Conservation (phyloP, 2,113 vertebrate species). For the Austrofundulus limnaeus region DNA sequence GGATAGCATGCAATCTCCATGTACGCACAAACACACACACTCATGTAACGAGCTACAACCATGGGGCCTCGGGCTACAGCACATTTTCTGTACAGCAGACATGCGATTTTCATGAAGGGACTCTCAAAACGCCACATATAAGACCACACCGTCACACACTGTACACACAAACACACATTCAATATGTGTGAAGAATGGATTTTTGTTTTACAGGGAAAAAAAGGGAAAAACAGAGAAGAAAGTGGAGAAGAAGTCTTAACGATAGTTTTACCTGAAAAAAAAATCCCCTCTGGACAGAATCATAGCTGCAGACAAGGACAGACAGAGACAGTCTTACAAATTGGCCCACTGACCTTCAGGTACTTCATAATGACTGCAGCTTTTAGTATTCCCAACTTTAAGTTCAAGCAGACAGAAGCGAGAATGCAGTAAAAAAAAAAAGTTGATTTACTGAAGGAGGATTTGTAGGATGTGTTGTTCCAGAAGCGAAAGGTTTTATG, state of each 20-base stretch:
- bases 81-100: conserved; percentile 67
- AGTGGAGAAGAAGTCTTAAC: conserved; percentile 29
- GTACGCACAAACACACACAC: conserved; percentile 16
- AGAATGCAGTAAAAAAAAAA: neutral
- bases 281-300: conserved; percentile 43
- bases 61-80: conserved; percentile 62
- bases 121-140: conserved; percentile 47
- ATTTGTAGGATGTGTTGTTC: neutral
- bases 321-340: conserved; percentile 52
- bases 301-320: conserved; percentile 30
- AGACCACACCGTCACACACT: conserved; percentile 22
- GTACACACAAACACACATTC: conserved; percentile 12
- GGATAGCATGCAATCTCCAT: conserved; percentile 37
- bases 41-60: conserved; percentile 60
- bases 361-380: conserved; percentile 34
- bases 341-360: conserved; percentile 65
- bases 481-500: neutral
- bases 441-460: neutral
- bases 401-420: conserved; percentile 12
- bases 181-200: conserved; percentile 22
- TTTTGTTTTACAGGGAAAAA: conserved; percentile 1
- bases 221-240: conserved; percentile 14
- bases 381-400: conserved; percentile 33
- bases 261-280: conserved; percentile 23
- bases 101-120: conserved; percentile 60